Base-by-base conservation (phyloP, 2,113 vertebrate genomes). In the Pungitius pungitius region DNA sequence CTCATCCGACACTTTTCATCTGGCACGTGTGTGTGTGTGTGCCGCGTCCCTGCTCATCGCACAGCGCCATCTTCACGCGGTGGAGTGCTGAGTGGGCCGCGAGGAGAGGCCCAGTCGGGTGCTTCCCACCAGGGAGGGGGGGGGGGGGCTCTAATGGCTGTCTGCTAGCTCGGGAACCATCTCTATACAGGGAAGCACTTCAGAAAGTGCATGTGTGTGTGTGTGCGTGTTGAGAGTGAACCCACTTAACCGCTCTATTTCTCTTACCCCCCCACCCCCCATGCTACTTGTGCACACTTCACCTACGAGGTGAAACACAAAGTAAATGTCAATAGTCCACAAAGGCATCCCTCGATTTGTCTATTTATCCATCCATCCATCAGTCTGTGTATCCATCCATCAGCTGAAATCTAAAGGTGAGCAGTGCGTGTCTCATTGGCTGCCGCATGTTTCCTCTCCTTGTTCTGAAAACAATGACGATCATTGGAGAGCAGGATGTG, bases 261-360 rank as follows among this genome's bases (percentile, higher is more conserved):
- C 69, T 30, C 58, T 37, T 49, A 61, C 67, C 59, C 74, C 61
- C 67, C 59, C 74, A 3, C 51, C n/a, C 2, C 70, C 49, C 24
- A 75, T 61, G 72, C 76, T 68, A 40, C 62, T 77, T 81, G 75
- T 63, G 56, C 68, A 60, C 75, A 76, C 78, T 81, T 76, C 79
- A 83, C 79, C 79, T 73, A 69, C 5, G 33, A 64, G 67, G 71
- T 82, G 77, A 84, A 77, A 74, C 52, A 74, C 67, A 80, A 84
- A 68, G 73, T 78, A 80, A 86, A 89, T 86, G 88, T 82, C 80
- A 89, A 81, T 30, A 78, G 63, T 72, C 61, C 67, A 49, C 75
- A 84, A 62, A 66, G 84, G 42, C 20, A 62, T 78, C 76, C 30
- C 5, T 35, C 33, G 5, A 35, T 35, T 7, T 66, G 39, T 62